Conservation (phyloP, 2,888 invertebrate species). For the Elgonia sp. region DNA sequence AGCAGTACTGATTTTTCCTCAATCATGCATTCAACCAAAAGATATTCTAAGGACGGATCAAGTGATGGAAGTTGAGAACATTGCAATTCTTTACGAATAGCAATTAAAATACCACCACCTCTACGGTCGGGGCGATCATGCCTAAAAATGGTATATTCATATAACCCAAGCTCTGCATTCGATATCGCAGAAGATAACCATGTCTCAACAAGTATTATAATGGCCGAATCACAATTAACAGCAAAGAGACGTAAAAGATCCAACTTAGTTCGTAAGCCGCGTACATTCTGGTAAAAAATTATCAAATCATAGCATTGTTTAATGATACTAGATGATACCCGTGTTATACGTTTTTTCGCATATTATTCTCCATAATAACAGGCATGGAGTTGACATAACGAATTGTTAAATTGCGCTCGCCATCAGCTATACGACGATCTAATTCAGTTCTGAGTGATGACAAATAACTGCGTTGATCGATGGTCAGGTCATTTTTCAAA, state of each 20-base stretch:
- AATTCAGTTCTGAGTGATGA: not conserved
- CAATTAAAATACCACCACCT: not conserved
- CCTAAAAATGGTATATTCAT: not conserved
- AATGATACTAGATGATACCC: not conserved
- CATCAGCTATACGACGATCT: not conserved
- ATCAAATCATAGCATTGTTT: not conserved
- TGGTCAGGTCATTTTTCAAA: not conserved
- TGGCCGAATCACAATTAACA: not conserved
- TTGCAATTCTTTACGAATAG: not conserved
- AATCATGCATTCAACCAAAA: not conserved
- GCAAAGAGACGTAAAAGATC: not conserved
- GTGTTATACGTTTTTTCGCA: not conserved
- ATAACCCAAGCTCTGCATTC: not conserved
- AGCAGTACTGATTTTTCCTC: not conserved
- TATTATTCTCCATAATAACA: too few species aligned
- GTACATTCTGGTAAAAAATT: not conserved
- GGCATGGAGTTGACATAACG: too few species aligned
- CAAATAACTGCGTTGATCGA: not conserved
- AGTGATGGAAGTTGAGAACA: not conserved
- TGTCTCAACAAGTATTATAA: not conserved
- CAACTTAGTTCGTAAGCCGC: not conserved
- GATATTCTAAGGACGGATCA: not conserved
- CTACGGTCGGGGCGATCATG: not conserved
- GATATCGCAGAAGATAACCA: not conserved
- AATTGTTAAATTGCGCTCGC: not conserved